Conservation (phyloP, 2,113 vertebrate species). For the Gnathonemus echidnorhynchus region DNA sequence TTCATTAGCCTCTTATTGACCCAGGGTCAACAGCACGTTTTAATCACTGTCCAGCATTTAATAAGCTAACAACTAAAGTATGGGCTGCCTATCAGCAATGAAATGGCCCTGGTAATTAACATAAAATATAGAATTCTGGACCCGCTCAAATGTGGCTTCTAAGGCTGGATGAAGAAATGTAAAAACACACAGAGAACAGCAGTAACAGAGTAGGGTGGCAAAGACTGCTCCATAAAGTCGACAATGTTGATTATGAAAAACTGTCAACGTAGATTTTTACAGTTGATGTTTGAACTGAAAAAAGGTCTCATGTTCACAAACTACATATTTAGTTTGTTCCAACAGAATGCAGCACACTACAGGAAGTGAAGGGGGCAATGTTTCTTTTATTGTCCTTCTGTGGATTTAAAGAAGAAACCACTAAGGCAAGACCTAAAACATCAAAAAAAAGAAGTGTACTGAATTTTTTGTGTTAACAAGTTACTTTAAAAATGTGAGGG, state of each 20-base stretch:
- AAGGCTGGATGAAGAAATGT: background rate
- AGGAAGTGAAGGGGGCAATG: background rate
- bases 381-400: background rate
- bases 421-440: background rate
- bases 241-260: background rate
- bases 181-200: background rate
- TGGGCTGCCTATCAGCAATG: background rate
- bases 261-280: background rate
- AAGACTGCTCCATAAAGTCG: background rate
- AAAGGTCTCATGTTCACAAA: background rate
- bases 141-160: background rate
- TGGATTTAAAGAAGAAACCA: background rate
- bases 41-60: background rate
- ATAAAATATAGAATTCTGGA: background rate
- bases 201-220: background rate
- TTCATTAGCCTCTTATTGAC: constrained; percentile 7
- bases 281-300: background rate
- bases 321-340: background rate
- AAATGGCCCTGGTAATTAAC: background rate
- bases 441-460: background rate
- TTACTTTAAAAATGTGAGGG: background rate
- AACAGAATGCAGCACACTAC: background rate
- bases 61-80: constrained; percentile 3
- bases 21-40: background rate
- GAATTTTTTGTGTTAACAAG: background rate